phyloP scores from a whole-genome alignment of 2,113 vertebrate species.

The Scopus umbretta region DNA sequence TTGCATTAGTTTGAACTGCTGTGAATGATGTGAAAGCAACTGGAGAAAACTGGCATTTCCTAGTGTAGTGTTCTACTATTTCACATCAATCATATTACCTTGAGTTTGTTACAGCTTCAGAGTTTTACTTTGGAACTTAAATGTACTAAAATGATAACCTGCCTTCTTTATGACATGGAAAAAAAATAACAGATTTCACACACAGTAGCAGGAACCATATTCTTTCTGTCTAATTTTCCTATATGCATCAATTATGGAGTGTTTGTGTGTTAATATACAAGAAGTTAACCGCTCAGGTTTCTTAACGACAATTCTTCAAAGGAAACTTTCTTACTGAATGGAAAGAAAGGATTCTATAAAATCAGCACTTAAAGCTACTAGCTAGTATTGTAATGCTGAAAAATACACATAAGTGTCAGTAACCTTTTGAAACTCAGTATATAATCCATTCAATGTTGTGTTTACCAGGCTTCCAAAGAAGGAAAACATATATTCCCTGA shows the following conservation, averaged over 20 bases:
- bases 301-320: not conserved
- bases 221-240: not conserved
- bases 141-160: not conserved
- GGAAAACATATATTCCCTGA: not conserved
- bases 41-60: not conserved
- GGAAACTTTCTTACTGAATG: not conserved
- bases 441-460: not conserved
- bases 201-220: not conserved
- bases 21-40: not conserved
- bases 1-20: not conserved
- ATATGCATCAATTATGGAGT: not conserved
- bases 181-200: not conserved
- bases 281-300: not conserved
- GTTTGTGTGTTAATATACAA: not conserved
- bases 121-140: not conserved
- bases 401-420: not conserved
- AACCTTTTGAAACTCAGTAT: not conserved
- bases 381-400: not conserved
- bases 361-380: not conserved
- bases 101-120: not conserved
- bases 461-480: not conserved
- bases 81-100: not conserved
- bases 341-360: not conserved
- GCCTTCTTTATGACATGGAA: not conserved
- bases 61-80: not conserved